Evolutionary conservation across 2,888 invertebrate species (phyloP), one percentile per base, ranked within the genome.

Genomic region (Cantharis rustica): DNA sequence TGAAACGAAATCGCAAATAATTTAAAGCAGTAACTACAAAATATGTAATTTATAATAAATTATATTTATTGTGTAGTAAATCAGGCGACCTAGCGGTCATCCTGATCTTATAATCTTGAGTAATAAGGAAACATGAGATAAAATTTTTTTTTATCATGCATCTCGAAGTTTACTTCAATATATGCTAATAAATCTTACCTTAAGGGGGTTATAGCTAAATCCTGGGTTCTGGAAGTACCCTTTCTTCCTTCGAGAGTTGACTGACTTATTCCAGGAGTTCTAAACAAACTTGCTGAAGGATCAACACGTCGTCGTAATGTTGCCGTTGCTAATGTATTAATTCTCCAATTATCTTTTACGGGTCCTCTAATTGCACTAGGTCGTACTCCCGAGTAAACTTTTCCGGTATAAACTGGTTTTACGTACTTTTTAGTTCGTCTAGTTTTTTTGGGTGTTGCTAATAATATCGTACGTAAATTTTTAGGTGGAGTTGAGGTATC

Each of bases 261-360:
- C 17, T 75, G 75, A 10, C 72, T 47, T 10, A 80, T 73, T 13
- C 80, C 81, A 47, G 68, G 74, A 10, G 62, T 68, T 23, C 23
- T 31, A 10, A 64, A 64, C 10, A 72, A 68, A 4, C 20, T 71
- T 47, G 71, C 73, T 10, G 75, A 31, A 47, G 27, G 64, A 16
- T 73, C 47, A n/a, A n/a, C 47, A n/a, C n/a, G 47, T 47, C 47
- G 47, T 7, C 47, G 47, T 47, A 17, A 26, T 9, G 75, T 79
- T 16, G 83, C 79, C 26, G 79, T 69, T 9, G 83, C 77, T n/a
- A 83, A 73, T 75, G 79, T 62, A 62, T 79, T 79, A 11, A 80
- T 69, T 13, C 83, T 74, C 83, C 83, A 83, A 26, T 81, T 81
- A 64, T 82, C 80, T 66, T 75, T 10, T 7, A 26, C n/a, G 9